Conservation (phyloP, 2,888 invertebrate species). For the Hololepta plana region DNA sequence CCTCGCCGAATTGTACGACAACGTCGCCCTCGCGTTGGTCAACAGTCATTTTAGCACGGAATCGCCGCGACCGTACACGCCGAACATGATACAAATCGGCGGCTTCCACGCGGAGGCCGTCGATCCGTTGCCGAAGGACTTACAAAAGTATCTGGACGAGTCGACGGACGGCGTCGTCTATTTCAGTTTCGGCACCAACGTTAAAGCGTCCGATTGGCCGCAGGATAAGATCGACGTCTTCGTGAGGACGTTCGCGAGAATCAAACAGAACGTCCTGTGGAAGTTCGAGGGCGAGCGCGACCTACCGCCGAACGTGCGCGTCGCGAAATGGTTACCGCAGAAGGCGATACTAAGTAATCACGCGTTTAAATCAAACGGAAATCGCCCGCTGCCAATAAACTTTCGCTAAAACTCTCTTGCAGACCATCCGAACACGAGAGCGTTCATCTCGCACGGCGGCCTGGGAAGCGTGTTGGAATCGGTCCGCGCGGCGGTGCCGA, state of each 20-base stretch:
- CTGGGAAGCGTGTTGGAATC: slow-evolving; percentile 8
- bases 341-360: slow-evolving; percentile 5
- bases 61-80: slow-evolving; percentile 11
- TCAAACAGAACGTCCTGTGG: slow-evolving; percentile 11
- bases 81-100: slow-evolving; percentile 14
- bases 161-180: slow-evolving; percentile 10
- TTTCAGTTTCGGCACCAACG: slow-evolving; percentile 12
- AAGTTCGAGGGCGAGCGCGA: slow-evolving; percentile 10
- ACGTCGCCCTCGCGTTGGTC: slow-evolving; percentile 11
- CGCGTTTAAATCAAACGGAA: too few species aligned
- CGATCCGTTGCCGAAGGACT: slow-evolving; percentile 9
- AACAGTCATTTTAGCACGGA: slow-evolving; percentile 13
- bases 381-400: too few species aligned
- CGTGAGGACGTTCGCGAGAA: slow-evolving; percentile 8
- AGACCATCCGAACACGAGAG: slow-evolving; percentile 7
- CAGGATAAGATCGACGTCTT: slow-evolving; percentile 7
- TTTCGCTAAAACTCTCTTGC: too few species aligned
- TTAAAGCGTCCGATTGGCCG: slow-evolving; percentile 8
- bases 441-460: slow-evolving; percentile 9
- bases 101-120: slow-evolving; percentile 11
- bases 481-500: slow-evolving; percentile 7
- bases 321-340: slow-evolving; percentile 13
- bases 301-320: slow-evolving; percentile 11
- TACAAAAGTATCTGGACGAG: slow-evolving; percentile 10
- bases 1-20: slow-evolving; percentile 8